Evolutionary conservation across 2,888 invertebrate genomes (phyloP).

Genomic region (Pristionchus mayeri): DNA sequence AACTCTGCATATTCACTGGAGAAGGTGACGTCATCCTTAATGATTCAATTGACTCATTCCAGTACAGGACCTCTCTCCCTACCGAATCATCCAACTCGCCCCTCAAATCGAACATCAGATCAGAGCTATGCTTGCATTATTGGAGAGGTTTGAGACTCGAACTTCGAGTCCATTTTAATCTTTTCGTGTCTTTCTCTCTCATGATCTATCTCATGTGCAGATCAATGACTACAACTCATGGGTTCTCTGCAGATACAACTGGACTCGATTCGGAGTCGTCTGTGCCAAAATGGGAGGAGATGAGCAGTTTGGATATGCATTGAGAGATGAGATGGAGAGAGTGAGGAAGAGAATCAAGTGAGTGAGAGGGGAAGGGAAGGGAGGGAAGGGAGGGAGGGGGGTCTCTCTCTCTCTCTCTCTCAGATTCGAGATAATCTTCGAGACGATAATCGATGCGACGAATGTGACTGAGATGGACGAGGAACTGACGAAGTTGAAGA

Average conservation of each 20-base stretch:
- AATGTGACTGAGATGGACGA: conserved; percentile 60
- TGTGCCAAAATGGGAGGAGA: conserved; percentile 72
- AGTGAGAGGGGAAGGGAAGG: neutral
- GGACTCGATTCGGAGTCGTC: conserved; percentile 74
- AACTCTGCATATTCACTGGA: conserved; percentile 85
- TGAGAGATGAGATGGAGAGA: conserved; percentile 65
- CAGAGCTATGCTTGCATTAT: conserved; percentile 93
- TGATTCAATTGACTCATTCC: neutral
- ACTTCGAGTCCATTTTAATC: neutral
- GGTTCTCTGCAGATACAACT: conserved; percentile 84
- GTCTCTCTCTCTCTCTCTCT: neutral
- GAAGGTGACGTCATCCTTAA: conserved; percentile 54
- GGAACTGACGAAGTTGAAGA: conserved; percentile 59
- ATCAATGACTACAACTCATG: neutral
- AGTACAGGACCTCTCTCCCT: conserved; percentile 63
- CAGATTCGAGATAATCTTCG: conserved; percentile 72
- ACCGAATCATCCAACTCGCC: conserved; percentile 85
- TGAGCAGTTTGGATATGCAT: conserved; percentile 57
- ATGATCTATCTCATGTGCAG: too few species aligned
- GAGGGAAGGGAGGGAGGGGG: too few species aligned
- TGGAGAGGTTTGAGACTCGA: conserved; percentile 88
- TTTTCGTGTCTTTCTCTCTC: neutral
- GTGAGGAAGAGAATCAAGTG: conserved; percentile 52
- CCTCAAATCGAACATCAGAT: conserved; percentile 97
- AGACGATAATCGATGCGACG: conserved; percentile 63